Evolutionary conservation across 2,113 vertebrate species (phyloP), one percentile per base, ranked within the genome.

Genomic region (Odontophorus gujanensis): DNA sequence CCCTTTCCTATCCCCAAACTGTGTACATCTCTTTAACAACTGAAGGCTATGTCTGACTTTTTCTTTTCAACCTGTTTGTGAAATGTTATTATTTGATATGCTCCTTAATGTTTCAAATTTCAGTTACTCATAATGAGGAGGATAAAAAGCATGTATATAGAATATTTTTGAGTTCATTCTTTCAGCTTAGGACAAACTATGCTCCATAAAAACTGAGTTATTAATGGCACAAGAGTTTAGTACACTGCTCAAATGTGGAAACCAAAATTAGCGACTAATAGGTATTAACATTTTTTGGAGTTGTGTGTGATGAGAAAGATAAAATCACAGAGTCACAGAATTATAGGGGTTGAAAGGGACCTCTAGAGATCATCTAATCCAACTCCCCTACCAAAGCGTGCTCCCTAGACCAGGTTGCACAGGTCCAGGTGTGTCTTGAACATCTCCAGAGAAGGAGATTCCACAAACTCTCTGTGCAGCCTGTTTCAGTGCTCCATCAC

Each of bases 231-330:
- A 85, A 43, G 48, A 40, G 3, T 85, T 85, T 85, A 89, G 81
- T 0, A 0, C 65, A 58, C 72, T 91, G 58, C 55, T 92, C 30
- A 58, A 81, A 71, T 92, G 42, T 90, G 50, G 53, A 91, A 91
- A 91, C 20, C 0, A 3, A 87, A 91, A 71, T 63, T 85, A 53
- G 30, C 82, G 36, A 19, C n/a, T 91, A 71, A 61, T 85, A 79
- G 71, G 28, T 82, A 53, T 91, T 91, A 96, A 96, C 63, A 32
- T 1, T 58, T 91, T 67, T 51, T 69, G 81, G 89, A 85, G 45
- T 36, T 51, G 34, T 85, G 53, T 85, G 58, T 87, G 71, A 82
- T 74, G 32, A 80, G 53, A 80, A 92, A 20, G 11, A 53, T 40
- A 40, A 40, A 40, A 40, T 40, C 40, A 13, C 40, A 40, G 40